A percentile compares a stretch with the other conserved stretches of the same genome.
Conservation (phyloP, 2,888 invertebrate genomes). For the Troides oblongomaculatus region DNA sequence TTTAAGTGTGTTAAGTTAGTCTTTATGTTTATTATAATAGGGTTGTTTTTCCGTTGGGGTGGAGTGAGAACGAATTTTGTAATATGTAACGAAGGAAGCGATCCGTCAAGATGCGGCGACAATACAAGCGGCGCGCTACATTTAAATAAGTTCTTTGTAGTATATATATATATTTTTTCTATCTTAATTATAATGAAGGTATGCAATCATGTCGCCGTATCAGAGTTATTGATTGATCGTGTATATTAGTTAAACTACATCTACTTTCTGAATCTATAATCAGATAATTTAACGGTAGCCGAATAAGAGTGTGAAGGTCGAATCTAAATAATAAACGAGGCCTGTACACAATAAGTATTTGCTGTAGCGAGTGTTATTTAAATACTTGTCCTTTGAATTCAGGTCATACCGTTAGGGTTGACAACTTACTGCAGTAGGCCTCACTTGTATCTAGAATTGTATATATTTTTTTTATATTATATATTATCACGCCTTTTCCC, state of each 20-base stretch:
- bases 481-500: too few species aligned
- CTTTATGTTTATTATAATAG: background rate
- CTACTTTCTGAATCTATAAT: too few species aligned
- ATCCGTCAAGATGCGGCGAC: constrained; percentile 30
- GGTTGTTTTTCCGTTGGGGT: background rate
- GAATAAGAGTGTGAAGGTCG: too few species aligned
- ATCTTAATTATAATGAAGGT: constrained; percentile 27
- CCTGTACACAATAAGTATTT: background rate
- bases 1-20: background rate
- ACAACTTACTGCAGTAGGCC: too few species aligned
- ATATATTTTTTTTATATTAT: too few species aligned
- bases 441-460: too few species aligned
- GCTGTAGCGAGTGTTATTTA: background rate
- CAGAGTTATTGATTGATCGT: constrained; percentile 25
- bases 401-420: background rate
- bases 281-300: too few species aligned
- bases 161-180: constrained; percentile 8
- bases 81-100: constrained; percentile 29
- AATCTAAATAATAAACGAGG: too few species aligned
- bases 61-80: constrained; percentile 2
- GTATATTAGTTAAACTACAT: background rate
- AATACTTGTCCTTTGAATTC: background rate
- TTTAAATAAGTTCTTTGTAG: constrained; percentile 27
- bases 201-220: constrained; percentile 23
- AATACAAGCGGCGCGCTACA: constrained; percentile 27